Evolutionary conservation across 2,113 vertebrate genomes (phyloP).

Genomic region (Ammodytes marinus): DNA sequence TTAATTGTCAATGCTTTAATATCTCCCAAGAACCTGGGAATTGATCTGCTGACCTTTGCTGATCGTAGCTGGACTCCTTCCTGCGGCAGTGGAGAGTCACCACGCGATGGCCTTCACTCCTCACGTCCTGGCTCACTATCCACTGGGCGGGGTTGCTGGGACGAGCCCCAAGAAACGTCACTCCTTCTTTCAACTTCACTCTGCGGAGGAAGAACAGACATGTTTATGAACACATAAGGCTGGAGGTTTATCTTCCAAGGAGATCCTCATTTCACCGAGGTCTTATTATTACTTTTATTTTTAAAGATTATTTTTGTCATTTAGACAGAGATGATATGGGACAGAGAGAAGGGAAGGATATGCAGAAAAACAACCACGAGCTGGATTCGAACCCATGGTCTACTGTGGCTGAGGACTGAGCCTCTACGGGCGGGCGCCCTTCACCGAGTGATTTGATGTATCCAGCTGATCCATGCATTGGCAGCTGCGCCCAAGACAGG

Average conservation of each 20-base stretch:
- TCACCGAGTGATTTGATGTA: constrained; percentile 3
- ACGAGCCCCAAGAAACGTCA: constrained; percentile 88
- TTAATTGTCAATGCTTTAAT: too few species aligned
- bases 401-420: too few species aligned
- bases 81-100: constrained; percentile 91
- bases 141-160: constrained; percentile 90
- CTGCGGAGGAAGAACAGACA: constrained; percentile 74
- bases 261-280: constrained; percentile 9
- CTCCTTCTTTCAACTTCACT: constrained; percentile 93
- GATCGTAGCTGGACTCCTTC: constrained; percentile 82
- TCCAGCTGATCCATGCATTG: constrained; percentile 34
- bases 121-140: constrained; percentile 89
- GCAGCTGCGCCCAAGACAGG: constrained; percentile 44
- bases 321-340: too few species aligned
- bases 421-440: too few species aligned
- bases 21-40: background rate
- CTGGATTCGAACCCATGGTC: too few species aligned
- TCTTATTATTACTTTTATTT: too few species aligned
- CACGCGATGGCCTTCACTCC: constrained; percentile 84
- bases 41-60: constrained; percentile 82
- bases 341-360: too few species aligned
- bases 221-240: background rate
- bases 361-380: too few species aligned
- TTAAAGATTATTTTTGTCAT: too few species aligned
- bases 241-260: constrained; percentile 2